Evolutionary conservation across 1,140 invertebrate genomes (phyloP).

Genomic region (Drosophila asahinai): DNA sequence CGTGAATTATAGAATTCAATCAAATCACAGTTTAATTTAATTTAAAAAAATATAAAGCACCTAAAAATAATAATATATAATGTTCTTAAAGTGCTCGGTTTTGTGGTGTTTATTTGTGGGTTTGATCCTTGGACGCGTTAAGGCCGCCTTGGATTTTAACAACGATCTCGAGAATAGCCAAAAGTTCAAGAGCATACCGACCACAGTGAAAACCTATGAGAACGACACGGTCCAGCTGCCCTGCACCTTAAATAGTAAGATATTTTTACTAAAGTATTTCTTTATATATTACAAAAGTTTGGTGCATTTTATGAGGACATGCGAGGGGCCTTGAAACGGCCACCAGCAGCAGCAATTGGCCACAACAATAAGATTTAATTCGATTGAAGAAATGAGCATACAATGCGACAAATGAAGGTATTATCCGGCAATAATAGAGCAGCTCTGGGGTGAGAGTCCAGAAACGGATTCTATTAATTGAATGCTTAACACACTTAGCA

Average conservation of each 20-base stretch:
- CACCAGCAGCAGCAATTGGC: constrained; percentile 54
- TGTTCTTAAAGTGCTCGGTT: constrained; percentile 31
- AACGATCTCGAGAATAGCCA: constrained; percentile 71
- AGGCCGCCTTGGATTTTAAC: constrained; percentile 63
- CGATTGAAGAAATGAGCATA: constrained; percentile 56
- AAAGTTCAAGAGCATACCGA: constrained; percentile 88
- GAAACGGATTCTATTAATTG: constrained; percentile 71
- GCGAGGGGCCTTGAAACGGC: constrained; percentile 52
- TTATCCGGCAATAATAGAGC: constrained; percentile 53
- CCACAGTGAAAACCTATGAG: constrained; percentile 90
- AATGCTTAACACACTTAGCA: constrained; percentile 31
- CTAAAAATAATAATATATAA: constrained; percentile 14
- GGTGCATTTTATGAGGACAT: constrained; percentile 1
- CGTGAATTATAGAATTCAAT: constrained; percentile 44
- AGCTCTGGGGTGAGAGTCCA: constrained; percentile 23
- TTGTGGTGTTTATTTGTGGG: constrained; percentile 30
- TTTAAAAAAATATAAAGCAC: constrained; percentile 39
- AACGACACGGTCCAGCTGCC: constrained; percentile 91
- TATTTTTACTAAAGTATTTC: neutral
- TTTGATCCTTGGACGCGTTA: constrained; percentile 7
- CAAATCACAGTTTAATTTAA: constrained; percentile 60
- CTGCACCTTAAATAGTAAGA: constrained; percentile 87
- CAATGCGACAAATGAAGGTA: constrained; percentile 66
- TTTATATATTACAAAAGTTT: neutral
- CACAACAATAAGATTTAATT: constrained; percentile 76